Evolutionary conservation across 2,113 vertebrate species (phyloP).

Genomic region (Meles meles): DNA sequence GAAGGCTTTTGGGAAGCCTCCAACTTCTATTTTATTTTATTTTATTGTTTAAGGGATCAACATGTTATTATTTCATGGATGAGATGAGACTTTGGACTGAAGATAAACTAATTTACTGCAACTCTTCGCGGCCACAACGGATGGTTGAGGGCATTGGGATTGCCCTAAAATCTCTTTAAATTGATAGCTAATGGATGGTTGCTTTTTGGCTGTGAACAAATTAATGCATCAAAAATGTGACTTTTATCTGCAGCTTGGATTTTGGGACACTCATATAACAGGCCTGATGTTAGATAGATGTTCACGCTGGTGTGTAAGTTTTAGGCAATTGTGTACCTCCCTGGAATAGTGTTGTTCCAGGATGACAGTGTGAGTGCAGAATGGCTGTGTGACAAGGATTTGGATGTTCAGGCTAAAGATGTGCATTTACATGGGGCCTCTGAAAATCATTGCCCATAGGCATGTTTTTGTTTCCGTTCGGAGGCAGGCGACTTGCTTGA

Average conservation of each 20-base stretch:
- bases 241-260: conserved; percentile 25
- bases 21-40: not conserved
- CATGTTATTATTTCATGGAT: not conserved
- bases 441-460: not conserved
- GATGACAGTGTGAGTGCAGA: not conserved
- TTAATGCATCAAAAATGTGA: not conserved
- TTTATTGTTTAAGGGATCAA: not conserved
- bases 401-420: not conserved
- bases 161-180: not conserved
- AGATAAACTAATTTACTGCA: not conserved
- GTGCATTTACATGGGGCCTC: not conserved
- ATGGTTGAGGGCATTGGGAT: not conserved
- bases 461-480: not conserved
- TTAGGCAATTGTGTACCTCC: not conserved
- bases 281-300: not conserved
- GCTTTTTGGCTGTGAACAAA: not conserved
- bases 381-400: accelerated
- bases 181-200: not conserved
- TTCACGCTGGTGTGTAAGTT: not conserved
- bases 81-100: not conserved
- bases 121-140: not conserved
- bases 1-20: not conserved
- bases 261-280: not conserved
- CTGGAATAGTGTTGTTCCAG: not conserved
- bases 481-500: not conserved